Evolutionary conservation across 2,113 vertebrate species (phyloP), one percentile per base, ranked within the genome.

Genomic region (Callionymus lyra): DNA sequence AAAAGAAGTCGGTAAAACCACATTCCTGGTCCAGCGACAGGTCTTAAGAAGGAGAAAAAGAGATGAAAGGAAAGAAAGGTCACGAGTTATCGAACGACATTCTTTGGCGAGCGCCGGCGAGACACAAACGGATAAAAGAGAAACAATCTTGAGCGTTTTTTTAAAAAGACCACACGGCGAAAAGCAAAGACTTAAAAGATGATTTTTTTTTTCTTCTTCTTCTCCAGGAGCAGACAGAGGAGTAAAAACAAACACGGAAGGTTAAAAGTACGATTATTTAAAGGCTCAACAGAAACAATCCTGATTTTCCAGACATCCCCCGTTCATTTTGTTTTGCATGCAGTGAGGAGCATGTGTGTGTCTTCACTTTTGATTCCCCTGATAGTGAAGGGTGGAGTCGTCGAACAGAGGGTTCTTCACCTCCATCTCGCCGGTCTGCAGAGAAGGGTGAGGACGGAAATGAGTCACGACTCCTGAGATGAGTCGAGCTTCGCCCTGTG

Each of bases 371-470:
- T 76, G 83, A 43, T 66, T 69, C 65, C 68, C 61, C 44, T 77
- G 77, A 36, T 67, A 74, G 0, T 87, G 72, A 47, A 90, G 63
- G 19, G 82, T 76, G 0, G 86, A 82, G 60, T 94, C 93, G 1
- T 97, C 91, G 35, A 98, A 98, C 49, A 97, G 83, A 0, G 94
- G 94, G 69, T 98, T 98, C 57, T 90, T 93, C 63, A 98, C 94
- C 67, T 98, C 94, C 94, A 98, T 98, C 75, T 98, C 94, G 31
- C 94, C 94, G 0, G 93, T 98, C 94, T 96, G 83, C 42, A 4
- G 50, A 59, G 8, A 4, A 27, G n/a, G 31, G 34, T 46, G 21
- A 10, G 2, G 6, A 12, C 31, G 42, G 38, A 36, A 9, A 27
- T n/a, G 14, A 44, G 14, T 44, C 14, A 44, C 21, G 37, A n/a